Evolutionary conservation across 2,113 vertebrate species (phyloP).

Genomic region (Eptesicus fuscus): DNA sequence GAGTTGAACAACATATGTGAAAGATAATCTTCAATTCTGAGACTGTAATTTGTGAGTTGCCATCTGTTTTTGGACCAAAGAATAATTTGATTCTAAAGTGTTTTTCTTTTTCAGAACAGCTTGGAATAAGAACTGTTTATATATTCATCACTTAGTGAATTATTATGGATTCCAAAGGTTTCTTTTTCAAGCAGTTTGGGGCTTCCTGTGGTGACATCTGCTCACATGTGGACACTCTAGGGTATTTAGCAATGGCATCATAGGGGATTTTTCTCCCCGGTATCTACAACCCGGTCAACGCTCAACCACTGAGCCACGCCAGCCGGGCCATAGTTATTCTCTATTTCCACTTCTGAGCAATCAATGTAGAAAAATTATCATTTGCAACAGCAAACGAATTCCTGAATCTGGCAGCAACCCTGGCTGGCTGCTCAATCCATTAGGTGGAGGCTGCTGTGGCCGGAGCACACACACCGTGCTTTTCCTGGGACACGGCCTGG

Average conservation of each 20-base stretch:
- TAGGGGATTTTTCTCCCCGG: not conserved
- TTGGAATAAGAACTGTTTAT: slow-evolving; percentile 58
- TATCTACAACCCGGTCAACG: too few species aligned
- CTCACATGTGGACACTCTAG: slow-evolving; percentile 17
- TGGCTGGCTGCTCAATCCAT: not conserved
- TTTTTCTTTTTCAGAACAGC: slow-evolving; percentile 25
- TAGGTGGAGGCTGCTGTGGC: not conserved
- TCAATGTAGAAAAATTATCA: not conserved
- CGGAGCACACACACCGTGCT: too few species aligned
- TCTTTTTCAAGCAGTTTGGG: slow-evolving; percentile 51
- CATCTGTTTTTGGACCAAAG: slow-evolving; percentile 60
- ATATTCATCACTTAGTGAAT: slow-evolving; percentile 62
- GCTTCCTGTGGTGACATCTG: slow-evolving; percentile 49
- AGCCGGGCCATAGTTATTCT: not conserved
- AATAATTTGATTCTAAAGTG: not conserved
- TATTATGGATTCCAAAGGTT: slow-evolving; percentile 46
- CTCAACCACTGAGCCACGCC: too few species aligned
- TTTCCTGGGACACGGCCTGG: not conserved
- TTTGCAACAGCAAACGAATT: not conserved
- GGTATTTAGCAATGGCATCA: slow-evolving; percentile 23
- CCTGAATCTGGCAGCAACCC: not conserved
- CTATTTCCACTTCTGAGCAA: too few species aligned
- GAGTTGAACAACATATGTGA: slow-evolving; percentile 46
- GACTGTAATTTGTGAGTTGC: slow-evolving; percentile 51
- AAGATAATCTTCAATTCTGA: slow-evolving; percentile 29